A percentile compares a stretch with the other conserved stretches of the same genome.
Evolutionary conservation across 2,888 invertebrate species (phyloP).

Genomic region (Dorcus hopei): DNA sequence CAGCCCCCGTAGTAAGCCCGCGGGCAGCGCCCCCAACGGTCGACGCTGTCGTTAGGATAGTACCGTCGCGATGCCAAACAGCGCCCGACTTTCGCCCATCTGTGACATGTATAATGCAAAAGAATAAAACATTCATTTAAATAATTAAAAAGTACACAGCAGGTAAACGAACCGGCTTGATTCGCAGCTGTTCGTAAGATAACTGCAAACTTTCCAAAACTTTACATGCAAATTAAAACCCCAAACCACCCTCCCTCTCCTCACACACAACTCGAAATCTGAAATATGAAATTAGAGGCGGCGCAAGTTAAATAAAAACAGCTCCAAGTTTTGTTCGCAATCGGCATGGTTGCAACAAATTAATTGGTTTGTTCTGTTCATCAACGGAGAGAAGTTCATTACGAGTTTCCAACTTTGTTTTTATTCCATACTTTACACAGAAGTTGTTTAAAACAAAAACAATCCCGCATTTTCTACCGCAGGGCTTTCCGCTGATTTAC

Average conservation of each 20-base stretch:
- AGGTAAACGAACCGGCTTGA: constrained; percentile 45
- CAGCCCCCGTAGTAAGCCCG: constrained; percentile 38
- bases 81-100: constrained; percentile 23
- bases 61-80: constrained; percentile 7
- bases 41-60: constrained; percentile 29
- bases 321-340: constrained; percentile 19
- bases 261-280: constrained; percentile 28
- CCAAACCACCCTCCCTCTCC: constrained; percentile 6
- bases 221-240: constrained; percentile 47
- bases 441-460: constrained; percentile 23
- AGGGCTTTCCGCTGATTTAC: constrained; percentile 8
- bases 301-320: constrained; percentile 34
- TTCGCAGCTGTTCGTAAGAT: constrained; percentile 40
- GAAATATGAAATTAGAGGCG: constrained; percentile 37
- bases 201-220: constrained; percentile 38
- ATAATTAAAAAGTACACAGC: constrained; percentile 47
- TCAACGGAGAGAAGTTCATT: constrained; percentile 22
- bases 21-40: constrained; percentile 38
- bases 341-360: constrained; percentile 25
- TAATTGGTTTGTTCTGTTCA: constrained; percentile 29
- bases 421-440: constrained; percentile 20
- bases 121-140: constrained; percentile 46
- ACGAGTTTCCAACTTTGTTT: constrained; percentile 22
- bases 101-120: constrained; percentile 43
- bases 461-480: constrained; percentile 18